Evolutionary conservation across 2,888 invertebrate genomes (phyloP).

Genomic region (Cheilosia grossa): DNA sequence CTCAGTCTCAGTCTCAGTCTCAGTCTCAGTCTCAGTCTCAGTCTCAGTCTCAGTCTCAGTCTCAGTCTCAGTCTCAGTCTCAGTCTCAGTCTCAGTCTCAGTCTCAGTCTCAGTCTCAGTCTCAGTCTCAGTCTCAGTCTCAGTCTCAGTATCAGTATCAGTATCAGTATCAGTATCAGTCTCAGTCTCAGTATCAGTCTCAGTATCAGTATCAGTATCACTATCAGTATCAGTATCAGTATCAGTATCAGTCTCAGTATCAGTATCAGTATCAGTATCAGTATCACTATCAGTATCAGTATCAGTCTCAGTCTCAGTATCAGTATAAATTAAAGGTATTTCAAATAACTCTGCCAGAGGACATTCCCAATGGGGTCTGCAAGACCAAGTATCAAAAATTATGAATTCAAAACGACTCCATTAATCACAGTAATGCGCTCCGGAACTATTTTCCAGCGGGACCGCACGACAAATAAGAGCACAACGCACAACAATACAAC

Average conservation of each 20-base stretch:
- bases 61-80: too few species aligned
- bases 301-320: conserved; percentile 9
- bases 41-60: too few species aligned
- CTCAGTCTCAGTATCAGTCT: conserved; percentile 5
- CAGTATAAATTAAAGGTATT: neutral
- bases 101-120: conserved; percentile 1
- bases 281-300: conserved; percentile 6
- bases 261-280: conserved; percentile 14
- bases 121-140: conserved; percentile 1
- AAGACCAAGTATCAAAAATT: too few species aligned
- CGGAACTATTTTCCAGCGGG: conserved; percentile 25
- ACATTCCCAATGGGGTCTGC: too few species aligned
- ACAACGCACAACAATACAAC: neutral
- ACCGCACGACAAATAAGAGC: conserved; percentile 1
- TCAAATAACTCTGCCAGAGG: too few species aligned
- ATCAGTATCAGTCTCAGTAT: conserved; percentile 8
- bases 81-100: conserved; percentile 1
- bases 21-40: too few species aligned
- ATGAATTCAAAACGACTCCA: conserved; percentile 33
- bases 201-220: conserved; percentile 14
- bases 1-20: too few species aligned
- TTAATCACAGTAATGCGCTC: conserved; percentile 57
- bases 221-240: conserved; percentile 7
- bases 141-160: conserved; percentile 10
- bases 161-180: conserved; percentile 13